A percentile compares a stretch with the other conserved stretches of the same genome.
These are phyloP conservation scores for Patella pellucida DNA, from an alignment of 2,888 invertebrate species.

Conservation along the genomic window DNA sequence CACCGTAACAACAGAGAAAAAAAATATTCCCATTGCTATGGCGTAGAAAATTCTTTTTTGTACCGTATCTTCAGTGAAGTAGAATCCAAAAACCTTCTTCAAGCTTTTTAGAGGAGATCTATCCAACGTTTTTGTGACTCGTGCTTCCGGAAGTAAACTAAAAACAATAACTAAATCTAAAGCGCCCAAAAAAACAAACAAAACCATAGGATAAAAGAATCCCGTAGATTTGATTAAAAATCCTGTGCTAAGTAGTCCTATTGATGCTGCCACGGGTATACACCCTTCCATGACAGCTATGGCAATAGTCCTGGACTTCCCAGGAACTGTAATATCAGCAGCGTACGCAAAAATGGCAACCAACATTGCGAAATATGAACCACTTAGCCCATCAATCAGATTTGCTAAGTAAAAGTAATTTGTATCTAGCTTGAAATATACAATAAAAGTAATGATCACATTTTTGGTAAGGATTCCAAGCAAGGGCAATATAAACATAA, in stretches of 20 bases:
- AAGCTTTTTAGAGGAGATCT: conserved; percentile 26
- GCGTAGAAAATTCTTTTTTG: conserved; percentile 36
- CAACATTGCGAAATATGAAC: conserved; percentile 33
- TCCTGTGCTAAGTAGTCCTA: conserved; percentile 34
- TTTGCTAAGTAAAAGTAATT: conserved; percentile 31
- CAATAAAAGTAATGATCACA: neutral
- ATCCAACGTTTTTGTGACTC: conserved; percentile 23
- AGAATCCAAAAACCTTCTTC: conserved; percentile 36
- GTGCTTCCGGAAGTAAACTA: conserved; percentile 33
- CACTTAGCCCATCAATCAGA: conserved; percentile 39
- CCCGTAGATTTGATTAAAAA: conserved; percentile 35
- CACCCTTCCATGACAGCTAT: conserved; percentile 35
- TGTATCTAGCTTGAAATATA: conserved; percentile 15
- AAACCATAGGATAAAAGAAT: conserved; percentile 30
- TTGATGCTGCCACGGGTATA: conserved; percentile 30
- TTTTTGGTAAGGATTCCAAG: neutral
- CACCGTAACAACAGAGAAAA: conserved; percentile 23
- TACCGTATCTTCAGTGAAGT: conserved; percentile 25
- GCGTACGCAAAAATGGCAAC: conserved; percentile 33
- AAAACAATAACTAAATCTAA: conserved; percentile 28
- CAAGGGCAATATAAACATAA: neutral
- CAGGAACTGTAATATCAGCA: conserved; percentile 39
- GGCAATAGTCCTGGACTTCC: conserved; percentile 35
- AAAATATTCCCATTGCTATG: conserved; percentile 25
- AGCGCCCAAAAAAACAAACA: conserved; percentile 23